Percentiles rank a stretch among this genome's conserved stretches.
These are phyloP conservation scores for Ganaspis sp. DNA, from an alignment of 1,140 invertebrate genomes.

Conservation along the genomic window DNA sequence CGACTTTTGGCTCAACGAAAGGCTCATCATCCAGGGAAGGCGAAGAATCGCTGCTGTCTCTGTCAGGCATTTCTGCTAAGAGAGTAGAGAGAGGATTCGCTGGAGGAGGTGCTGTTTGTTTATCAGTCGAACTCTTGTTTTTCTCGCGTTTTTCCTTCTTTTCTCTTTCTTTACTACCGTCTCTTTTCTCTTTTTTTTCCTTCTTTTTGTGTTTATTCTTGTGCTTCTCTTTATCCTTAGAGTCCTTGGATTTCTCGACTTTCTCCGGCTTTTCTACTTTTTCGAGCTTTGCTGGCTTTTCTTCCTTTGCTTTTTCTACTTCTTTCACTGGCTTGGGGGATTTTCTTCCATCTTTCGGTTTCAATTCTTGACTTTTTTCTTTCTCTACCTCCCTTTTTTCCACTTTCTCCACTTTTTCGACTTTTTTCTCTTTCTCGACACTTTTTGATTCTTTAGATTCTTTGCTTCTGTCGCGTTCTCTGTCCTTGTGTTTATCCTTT, in stretches of 20 bases:
- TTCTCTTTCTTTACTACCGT: constrained; percentile 59
- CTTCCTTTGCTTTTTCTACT: constrained; percentile 58
- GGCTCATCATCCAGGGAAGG: constrained; percentile 68
- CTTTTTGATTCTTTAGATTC: constrained; percentile 58
- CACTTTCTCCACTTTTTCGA: constrained; percentile 62
- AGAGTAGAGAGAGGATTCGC: constrained; percentile 58
- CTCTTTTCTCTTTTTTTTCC: constrained; percentile 75
- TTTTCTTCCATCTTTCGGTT: constrained; percentile 77
- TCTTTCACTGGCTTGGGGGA: constrained; percentile 74
- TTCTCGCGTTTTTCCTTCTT: constrained; percentile 74
- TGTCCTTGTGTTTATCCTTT: constrained; percentile 75
- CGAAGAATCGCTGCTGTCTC: constrained; percentile 72
- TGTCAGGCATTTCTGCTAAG: constrained; percentile 63
- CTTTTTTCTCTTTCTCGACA: constrained; percentile 68
- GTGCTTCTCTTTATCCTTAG: constrained; percentile 69
- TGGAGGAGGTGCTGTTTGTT: constrained; percentile 55
- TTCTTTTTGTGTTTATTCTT: constrained; percentile 66
- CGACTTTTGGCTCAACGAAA: constrained; percentile 50
- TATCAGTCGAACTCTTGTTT: constrained; percentile 61
- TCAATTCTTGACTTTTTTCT: constrained; percentile 76
- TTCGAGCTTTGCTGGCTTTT: constrained; percentile 73
- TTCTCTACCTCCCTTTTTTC: constrained; percentile 73
- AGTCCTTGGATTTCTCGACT: constrained; percentile 73
- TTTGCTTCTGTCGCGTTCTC: constrained; percentile 69
- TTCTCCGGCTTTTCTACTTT: constrained; percentile 61